These are phyloP conservation scores for Machimus rusticus DNA, from an alignment of 2,888 invertebrate species.

Conservation along the genomic window DNA sequence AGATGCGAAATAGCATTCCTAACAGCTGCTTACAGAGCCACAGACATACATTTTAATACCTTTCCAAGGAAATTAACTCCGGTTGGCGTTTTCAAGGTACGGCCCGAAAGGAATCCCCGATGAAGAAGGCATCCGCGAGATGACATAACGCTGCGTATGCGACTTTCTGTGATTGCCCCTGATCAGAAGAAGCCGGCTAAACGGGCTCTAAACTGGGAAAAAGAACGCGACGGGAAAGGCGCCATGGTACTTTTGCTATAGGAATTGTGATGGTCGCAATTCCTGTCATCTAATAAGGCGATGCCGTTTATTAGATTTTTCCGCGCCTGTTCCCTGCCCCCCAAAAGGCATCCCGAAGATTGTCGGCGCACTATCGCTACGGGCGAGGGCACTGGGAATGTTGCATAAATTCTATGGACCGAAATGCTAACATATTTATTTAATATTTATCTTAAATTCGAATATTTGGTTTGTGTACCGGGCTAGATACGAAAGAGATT, in stretches of 20 bases:
- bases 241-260: conserved; percentile 34
- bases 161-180: conserved; percentile 33
- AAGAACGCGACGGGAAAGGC: conserved; percentile 40
- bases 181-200: conserved; percentile 34
- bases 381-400: not conserved
- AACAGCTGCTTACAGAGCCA: conserved; percentile 27
- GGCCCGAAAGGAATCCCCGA: conserved; percentile 3
- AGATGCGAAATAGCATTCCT: conserved; percentile 36
- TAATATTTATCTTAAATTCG: not conserved
- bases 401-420: not conserved
- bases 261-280: conserved; percentile 24
- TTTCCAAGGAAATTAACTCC: conserved; percentile 16
- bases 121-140: conserved; percentile 30
- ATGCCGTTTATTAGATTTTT: conserved; percentile 18
- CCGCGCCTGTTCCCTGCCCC: not conserved
- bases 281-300: conserved; percentile 30
- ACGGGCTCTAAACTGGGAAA: conserved; percentile 26
- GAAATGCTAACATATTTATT: not conserved
- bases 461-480: too few relatives aligned
- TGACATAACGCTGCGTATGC: conserved; percentile 39
- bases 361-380: not conserved
- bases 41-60: conserved; percentile 40
- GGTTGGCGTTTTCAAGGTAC: not conserved
- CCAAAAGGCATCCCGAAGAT: not conserved
- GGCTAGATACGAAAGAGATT: too few relatives aligned